Evolutionary conservation across 2,113 vertebrate species (phyloP).

Genomic region (Petaurus breviceps): DNA sequence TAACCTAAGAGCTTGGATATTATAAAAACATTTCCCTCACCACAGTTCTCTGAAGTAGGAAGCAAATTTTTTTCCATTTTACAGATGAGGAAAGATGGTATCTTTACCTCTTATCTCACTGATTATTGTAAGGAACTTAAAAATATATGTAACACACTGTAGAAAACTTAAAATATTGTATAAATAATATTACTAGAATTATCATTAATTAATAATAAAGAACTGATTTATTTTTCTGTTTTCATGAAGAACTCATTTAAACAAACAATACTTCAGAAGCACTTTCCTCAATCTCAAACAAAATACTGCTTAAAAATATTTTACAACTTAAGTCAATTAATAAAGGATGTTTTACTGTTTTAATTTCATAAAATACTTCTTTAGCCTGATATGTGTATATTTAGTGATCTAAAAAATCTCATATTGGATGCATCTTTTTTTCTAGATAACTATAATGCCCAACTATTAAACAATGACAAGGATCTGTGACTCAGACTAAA

Average conservation of each 20-base stretch:
- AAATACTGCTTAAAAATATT: neutral
- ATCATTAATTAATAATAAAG: neutral
- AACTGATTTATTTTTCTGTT: neutral
- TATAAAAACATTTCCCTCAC: neutral
- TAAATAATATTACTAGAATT: neutral
- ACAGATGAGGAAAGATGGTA: neutral
- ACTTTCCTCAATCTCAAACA: neutral
- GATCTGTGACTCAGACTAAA: constrained; percentile 28
- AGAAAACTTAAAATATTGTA: neutral
- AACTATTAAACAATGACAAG: constrained; percentile 6
- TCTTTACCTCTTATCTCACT: neutral
- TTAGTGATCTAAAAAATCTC: constrained; percentile 36
- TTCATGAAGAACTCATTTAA: neutral
- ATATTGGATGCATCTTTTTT: constrained; percentile 31
- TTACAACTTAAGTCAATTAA: neutral
- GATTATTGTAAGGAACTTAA: neutral
- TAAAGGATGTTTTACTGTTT: neutral
- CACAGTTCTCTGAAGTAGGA: neutral
- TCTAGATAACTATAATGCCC: constrained; percentile 40
- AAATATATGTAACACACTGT: neutral
- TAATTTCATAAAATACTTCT: constrained; percentile 27
- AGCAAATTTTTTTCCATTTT: neutral
- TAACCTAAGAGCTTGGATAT: neutral
- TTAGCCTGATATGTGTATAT: neutral
- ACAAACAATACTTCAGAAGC: neutral